phyloP scores from a whole-genome alignment of 2,888 invertebrate genomes.

The Machimus atricapillus region DNA sequence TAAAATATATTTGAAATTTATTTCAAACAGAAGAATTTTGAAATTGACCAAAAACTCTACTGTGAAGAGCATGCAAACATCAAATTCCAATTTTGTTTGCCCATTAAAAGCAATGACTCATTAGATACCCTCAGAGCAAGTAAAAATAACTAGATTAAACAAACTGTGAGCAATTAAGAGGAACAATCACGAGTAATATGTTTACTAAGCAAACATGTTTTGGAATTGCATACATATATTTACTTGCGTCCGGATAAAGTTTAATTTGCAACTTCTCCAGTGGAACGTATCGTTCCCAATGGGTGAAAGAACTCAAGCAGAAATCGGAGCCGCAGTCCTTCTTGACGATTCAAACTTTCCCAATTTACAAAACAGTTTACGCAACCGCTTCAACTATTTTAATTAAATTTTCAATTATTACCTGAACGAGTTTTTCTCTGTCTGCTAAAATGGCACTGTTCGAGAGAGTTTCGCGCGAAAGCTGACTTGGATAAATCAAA shows the following conservation, averaged over 20 bases:
- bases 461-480: background rate
- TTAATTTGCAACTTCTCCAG: background rate
- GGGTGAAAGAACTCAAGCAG: conserved; percentile 5
- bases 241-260: background rate
- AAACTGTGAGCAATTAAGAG: background rate
- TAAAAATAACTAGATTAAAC: background rate
- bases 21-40: background rate
- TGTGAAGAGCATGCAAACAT: background rate
- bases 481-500: background rate
- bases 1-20: background rate
- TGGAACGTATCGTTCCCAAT: background rate
- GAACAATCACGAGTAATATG: background rate
- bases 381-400: background rate
- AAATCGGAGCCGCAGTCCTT: background rate
- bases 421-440: background rate
- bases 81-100: background rate
- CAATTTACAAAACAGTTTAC: conserved; percentile 23
- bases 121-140: background rate
- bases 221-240: background rate
- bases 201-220: background rate
- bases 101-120: background rate
- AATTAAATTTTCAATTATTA: conserved; percentile 20
- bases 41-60: background rate
- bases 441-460: background rate
- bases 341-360: background rate